A percentile compares a stretch with the other conserved stretches of the same genome.
phyloP scores from a whole-genome alignment of 1,140 invertebrate species.

The Drosophila funebris region DNA sequence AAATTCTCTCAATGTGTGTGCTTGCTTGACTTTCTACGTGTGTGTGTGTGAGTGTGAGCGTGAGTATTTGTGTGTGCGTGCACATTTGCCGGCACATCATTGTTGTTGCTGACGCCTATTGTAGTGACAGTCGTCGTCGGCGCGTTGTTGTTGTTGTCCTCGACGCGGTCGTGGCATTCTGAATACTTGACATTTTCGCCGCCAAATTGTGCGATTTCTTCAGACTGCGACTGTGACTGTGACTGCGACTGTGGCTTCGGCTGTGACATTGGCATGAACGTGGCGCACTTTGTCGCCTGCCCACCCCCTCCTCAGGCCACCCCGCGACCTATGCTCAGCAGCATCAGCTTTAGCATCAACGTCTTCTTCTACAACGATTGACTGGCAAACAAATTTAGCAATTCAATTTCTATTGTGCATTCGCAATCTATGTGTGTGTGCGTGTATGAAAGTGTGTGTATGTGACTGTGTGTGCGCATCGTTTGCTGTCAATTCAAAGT shows the following conservation, averaged over 20 bases:
- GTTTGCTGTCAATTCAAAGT: conserved; percentile 76
- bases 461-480: conserved; percentile 54
- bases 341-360: conserved; percentile 29
- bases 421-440: conserved; percentile 41
- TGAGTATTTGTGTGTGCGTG: conserved; percentile 8
- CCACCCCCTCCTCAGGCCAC: background rate
- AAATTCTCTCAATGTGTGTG: conserved; percentile 10
- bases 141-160: background rate
- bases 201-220: conserved; percentile 78
- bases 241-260: conserved; percentile 19
- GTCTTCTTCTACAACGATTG: conserved; percentile 48
- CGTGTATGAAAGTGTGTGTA: conserved; percentile 26
- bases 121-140: conserved; percentile 60
- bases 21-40: conserved; percentile 20
- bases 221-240: conserved; percentile 17
- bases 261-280: conserved; percentile 63
- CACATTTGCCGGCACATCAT: conserved; percentile 49
- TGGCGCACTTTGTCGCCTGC: conserved; percentile 37
- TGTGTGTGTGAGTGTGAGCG: conserved; percentile 14
- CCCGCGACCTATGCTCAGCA: background rate
- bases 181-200: conserved; percentile 79
- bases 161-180: conserved; percentile 39
- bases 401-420: conserved; percentile 77
- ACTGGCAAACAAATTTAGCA: conserved; percentile 80
- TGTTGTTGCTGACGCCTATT: conserved; percentile 63